A percentile compares a stretch with the other conserved stretches of the same genome.
These are phyloP conservation scores for Mormyrus iriodes DNA, from an alignment of 2,113 vertebrate genomes.

Conservation along the genomic window DNA sequence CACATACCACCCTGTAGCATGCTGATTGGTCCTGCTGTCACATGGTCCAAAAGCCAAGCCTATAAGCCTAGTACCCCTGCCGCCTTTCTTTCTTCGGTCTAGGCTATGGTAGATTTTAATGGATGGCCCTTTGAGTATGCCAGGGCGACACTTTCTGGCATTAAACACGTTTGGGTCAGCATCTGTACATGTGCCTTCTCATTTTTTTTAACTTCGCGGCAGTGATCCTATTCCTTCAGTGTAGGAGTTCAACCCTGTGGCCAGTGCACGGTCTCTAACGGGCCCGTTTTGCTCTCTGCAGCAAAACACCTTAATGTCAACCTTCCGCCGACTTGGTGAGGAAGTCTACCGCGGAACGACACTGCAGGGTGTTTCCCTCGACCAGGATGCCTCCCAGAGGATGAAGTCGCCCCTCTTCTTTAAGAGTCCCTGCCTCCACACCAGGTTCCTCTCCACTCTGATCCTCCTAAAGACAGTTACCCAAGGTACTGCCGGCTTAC, in stretches of 20 bases:
- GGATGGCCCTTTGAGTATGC: neutral
- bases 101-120: neutral
- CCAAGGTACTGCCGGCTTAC: constrained; percentile 63
- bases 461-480: constrained; percentile 77
- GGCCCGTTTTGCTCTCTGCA: constrained; percentile 39
- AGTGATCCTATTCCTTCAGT: neutral
- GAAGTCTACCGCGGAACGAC: constrained; percentile 65
- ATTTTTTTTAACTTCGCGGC: neutral
- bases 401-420: constrained; percentile 60
- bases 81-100: neutral
- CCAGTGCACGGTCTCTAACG: neutral
- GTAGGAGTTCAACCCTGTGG: neutral
- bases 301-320: constrained; percentile 65
- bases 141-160: neutral
- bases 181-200: neutral
- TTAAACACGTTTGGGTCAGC: neutral
- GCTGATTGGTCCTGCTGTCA: neutral
- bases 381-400: constrained; percentile 42
- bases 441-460: constrained; percentile 72
- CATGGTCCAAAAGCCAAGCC: neutral
- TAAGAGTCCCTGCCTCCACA: constrained; percentile 65
- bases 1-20: neutral
- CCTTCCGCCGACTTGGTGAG: constrained; percentile 74
- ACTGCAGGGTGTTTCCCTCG: constrained; percentile 39
- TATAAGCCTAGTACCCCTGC: too few relatives aligned